These are phyloP conservation scores for Scophthalmus maximus DNA, from an alignment of 2,113 vertebrate genomes.

Conservation along the genomic window DNA sequence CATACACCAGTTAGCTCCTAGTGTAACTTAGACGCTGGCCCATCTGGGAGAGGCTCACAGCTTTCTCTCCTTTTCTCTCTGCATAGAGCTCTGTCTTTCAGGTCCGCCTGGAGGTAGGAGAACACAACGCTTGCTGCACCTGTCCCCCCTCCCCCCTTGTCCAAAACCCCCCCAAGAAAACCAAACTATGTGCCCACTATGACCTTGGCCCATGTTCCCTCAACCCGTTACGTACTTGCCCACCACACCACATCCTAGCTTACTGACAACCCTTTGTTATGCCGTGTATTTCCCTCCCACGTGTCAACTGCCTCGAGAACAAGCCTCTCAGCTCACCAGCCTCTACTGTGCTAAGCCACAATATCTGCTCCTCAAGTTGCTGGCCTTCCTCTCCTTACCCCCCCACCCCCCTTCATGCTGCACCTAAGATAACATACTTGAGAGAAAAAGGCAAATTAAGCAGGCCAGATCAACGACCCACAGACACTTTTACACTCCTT, in stretches of 20 bases:
- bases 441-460: too few species aligned
- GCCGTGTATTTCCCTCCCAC: constrained; percentile 52
- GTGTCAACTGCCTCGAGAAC: constrained; percentile 52
- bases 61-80: constrained; percentile 74
- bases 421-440: constrained; percentile 29
- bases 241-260: constrained; percentile 58
- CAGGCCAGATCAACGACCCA: constrained; percentile 13
- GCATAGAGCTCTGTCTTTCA: constrained; percentile 84
- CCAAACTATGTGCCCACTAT: constrained; percentile 40
- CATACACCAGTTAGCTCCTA: constrained; percentile 29
- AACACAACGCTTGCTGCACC: constrained; percentile 72
- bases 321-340: constrained; percentile 50
- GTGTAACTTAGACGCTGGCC: constrained; percentile 47
- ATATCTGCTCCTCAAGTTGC: constrained; percentile 45
- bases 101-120: constrained; percentile 82
- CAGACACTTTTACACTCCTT: constrained; percentile 15
- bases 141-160: constrained; percentile 4
- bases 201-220: constrained; percentile 49
- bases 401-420: constrained; percentile 30
- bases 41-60: constrained; percentile 60
- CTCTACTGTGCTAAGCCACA: constrained; percentile 51
- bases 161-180: neutral
- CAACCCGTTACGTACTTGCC: constrained; percentile 56
- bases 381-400: constrained; percentile 67
- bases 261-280: constrained; percentile 72